Evolutionary conservation across 2,113 vertebrate species (phyloP), one percentile per base, ranked within the genome.

Genomic region (Bos javanicus): DNA sequence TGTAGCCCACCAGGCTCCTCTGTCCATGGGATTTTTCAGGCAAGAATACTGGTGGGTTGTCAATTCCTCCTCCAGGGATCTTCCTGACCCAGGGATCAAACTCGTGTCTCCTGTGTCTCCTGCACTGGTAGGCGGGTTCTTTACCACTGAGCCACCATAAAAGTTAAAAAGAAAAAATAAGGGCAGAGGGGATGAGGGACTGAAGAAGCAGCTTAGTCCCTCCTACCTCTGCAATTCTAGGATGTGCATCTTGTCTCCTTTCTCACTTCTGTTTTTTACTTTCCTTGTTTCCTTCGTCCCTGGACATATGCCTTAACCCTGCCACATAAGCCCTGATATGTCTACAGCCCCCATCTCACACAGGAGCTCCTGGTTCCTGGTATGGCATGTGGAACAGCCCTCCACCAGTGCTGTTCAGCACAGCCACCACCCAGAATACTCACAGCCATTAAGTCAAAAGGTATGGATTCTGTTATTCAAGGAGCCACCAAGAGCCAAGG

Each of bases 161-260:
- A 46, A 48, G 30, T 46, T 10, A 48, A 80, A 48, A 48, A 48
- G 46, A 80, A 48, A 80, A 23, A 81, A 33, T 80, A 1, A 1
- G 33, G 30, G 30, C 1, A 0, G 1, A 2, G 9, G 33, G 12
- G 1, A 17, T 16, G 1, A 13, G 1, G 4, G 19, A 25, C 12
- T 46, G 39, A 17, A 46, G 8, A 67, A 39, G 62, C 3, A 33
- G 12, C 6, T 67, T 13, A 2, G 14, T 2, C 17, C 50, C 76
- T 91, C 36, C 56, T 2, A 52, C 43, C 16, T 56, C 74, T 88
- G n/a, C 21, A 50, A 62, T 43, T 71, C n/a, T 23, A 33, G 30
- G 54, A n/a, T 10, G 0, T 2, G 36, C 2, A 0, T 54, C 36
- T 87, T 86, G 36, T 16, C n/a, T 54, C 4, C 21, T 33, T 9